Evolutionary conservation across 2,888 invertebrate species (phyloP), one percentile per base, ranked within the genome.

Genomic region (Plemyria rubiginata): DNA sequence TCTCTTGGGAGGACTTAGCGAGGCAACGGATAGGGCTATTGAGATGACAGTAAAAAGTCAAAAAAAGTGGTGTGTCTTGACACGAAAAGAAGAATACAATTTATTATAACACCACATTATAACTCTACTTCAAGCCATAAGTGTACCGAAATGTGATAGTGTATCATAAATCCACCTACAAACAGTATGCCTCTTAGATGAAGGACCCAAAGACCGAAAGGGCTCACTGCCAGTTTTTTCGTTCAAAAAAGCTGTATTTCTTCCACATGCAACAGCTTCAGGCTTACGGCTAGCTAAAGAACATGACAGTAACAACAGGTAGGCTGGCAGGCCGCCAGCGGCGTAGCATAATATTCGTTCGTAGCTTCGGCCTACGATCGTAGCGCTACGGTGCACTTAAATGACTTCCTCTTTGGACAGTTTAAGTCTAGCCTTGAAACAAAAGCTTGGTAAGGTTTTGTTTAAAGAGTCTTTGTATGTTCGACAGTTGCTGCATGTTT

Each of bases 271-370:
- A 81, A 81, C 81, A 81, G 81, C 78, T 80, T 72, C 66, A 76
- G 78, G 79, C 76, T 75, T 46, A 65, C 51, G 48, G 67, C 36
- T 36, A 60, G 76, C 77, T 78, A 76, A 78, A 81, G 81, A 82
- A 86, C 80, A 84, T 82, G 81, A 77, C 78, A 80, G 80, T 77
- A 78, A 84, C 92, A 91, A 92, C 91, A 90, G 90, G 88, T 90
- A 87, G 81, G 81, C 87, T 92, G 92, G 92, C 92, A 72, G 65
- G 60, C 75, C 71, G 90, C 90, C 90, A 90, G 87, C 81, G 79
- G 81, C 82, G 78, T 83, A 82, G 82, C 78, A 73, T 72, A 73
- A 71, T 60, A 67, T 72, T 72, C 48, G 52, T 48, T 40, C 55
- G 56, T 62, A 80, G 57, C 54, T 83, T 82, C 86, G 76, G 78